Evolutionary conservation across 2,797 vertebrate species (phyloP).

Genomic region (Myotis daubentonii): DNA sequence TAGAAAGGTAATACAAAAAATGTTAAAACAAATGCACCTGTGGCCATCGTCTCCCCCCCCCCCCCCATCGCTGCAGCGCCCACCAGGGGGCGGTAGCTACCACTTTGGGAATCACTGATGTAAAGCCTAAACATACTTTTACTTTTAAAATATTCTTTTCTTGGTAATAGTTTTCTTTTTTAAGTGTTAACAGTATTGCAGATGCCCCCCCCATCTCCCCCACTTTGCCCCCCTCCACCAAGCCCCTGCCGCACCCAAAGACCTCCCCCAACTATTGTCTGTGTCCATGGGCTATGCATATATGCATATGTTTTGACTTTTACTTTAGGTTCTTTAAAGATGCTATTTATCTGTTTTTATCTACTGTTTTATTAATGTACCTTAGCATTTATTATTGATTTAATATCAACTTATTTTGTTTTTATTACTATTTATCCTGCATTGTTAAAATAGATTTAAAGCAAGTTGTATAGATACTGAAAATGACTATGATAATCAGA

Average conservation of each 20-base stretch:
- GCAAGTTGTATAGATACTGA: not conserved
- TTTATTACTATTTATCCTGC: not conserved
- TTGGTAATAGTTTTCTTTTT: not conserved
- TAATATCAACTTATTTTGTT: conserved; percentile 23
- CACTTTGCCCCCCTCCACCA: not conserved
- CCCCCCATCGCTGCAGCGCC: too few species aligned
- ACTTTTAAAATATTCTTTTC: not conserved
- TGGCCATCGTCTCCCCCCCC: too few species aligned
- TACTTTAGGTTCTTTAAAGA: conserved; percentile 11
- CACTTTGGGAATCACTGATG: not conserved
- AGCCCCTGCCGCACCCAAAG: not conserved
- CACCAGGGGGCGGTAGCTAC: too few species aligned
- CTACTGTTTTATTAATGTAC: conserved; percentile 21
- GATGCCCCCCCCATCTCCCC: not conserved
- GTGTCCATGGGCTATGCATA: not conserved
- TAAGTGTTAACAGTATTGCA: not conserved
- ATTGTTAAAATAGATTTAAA: conserved; percentile 46
- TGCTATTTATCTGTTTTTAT: not conserved
- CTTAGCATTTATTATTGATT: conserved; percentile 41
- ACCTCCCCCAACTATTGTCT: not conserved
- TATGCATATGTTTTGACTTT: conserved; percentile 21
- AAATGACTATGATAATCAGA: conserved; percentile 6
- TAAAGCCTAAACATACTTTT: not conserved
- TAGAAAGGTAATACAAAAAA: too few species aligned
- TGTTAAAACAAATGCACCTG: too few species aligned